Evolutionary conservation across 2,113 vertebrate genomes (phyloP).

Genomic region (Nestor notabilis): DNA sequence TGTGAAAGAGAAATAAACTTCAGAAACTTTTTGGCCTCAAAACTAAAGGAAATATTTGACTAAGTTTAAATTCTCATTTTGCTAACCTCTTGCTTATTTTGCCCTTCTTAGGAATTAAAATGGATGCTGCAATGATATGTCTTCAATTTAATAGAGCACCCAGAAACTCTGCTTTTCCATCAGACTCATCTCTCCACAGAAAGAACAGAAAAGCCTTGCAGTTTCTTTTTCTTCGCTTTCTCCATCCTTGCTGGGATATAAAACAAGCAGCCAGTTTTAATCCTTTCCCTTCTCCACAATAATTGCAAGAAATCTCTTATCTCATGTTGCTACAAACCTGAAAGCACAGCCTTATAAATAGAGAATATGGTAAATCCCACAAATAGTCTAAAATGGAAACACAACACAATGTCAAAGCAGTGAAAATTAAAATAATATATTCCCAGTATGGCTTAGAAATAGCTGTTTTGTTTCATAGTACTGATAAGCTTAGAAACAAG

Average conservation of each 20-base stretch:
- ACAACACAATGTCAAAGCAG: neutral
- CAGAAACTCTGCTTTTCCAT: neutral
- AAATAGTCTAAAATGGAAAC: neutral
- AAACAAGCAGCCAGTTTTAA: neutral
- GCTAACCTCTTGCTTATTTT: neutral
- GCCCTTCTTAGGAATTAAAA: neutral
- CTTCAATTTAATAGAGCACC: conserved; percentile 36
- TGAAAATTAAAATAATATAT: conserved; percentile 5
- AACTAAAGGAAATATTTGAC: conserved; percentile 49
- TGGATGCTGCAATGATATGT: neutral
- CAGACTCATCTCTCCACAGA: neutral
- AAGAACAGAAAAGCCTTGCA: neutral
- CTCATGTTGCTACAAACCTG: neutral
- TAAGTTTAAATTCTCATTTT: conserved; percentile 61
- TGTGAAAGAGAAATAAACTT: conserved; percentile 65
- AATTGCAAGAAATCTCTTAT: neutral
- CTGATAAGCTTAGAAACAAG: conserved; percentile 10
- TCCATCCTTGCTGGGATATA: neutral
- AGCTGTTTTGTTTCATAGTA: neutral
- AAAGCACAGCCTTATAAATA: neutral
- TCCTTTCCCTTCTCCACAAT: neutral
- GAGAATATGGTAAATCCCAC: neutral
- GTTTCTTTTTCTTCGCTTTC: neutral
- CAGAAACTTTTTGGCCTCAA: conserved; percentile 40
- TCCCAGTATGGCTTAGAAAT: neutral